A percentile compares a stretch with the other conserved stretches of the same genome.
Evolutionary conservation across 2,113 vertebrate genomes (phyloP).

Genomic region (Brachyhypopomus gauderio): DNA sequence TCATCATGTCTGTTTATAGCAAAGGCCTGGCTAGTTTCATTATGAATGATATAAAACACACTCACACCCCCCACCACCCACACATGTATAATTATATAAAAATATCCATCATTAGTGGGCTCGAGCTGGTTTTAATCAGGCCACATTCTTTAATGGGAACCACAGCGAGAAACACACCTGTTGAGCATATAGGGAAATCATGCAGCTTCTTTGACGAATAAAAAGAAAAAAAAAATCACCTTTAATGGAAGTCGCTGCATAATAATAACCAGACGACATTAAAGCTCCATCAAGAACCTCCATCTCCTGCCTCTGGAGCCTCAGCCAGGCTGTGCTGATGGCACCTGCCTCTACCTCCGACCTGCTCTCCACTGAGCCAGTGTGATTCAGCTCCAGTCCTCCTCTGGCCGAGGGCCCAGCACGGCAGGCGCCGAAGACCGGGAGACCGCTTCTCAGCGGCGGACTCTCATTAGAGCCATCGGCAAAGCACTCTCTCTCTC

Average conservation of each 20-base stretch:
- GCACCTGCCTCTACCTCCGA: not conserved
- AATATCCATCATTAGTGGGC: not conserved
- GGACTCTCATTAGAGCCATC: constrained; percentile 42
- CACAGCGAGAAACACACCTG: not conserved
- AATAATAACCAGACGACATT: not conserved
- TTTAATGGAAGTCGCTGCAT: not conserved
- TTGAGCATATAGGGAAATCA: not conserved
- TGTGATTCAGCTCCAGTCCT: constrained; percentile 21
- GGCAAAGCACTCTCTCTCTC: constrained; percentile 30
- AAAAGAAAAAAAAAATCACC: not conserved
- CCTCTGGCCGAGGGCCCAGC: constrained; percentile 17
- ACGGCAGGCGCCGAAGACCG: constrained; percentile 11
- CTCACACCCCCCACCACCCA: no score
- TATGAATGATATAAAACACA: no score
- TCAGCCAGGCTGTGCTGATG: not conserved
- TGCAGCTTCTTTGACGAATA: not conserved
- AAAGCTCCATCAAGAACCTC: not conserved
- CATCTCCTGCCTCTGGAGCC: not conserved
- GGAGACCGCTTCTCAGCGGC: constrained; percentile 37
- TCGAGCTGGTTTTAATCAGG: not conserved
- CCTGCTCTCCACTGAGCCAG: not conserved
- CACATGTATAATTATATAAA: not conserved
- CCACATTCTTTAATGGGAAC: constrained; percentile 8
- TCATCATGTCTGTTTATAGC: not conserved
- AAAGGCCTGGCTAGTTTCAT: not conserved